These are phyloP conservation scores for Gymnothorax javanicus DNA, from an alignment of 2,797 vertebrate genomes.

Conservation along the genomic window DNA sequence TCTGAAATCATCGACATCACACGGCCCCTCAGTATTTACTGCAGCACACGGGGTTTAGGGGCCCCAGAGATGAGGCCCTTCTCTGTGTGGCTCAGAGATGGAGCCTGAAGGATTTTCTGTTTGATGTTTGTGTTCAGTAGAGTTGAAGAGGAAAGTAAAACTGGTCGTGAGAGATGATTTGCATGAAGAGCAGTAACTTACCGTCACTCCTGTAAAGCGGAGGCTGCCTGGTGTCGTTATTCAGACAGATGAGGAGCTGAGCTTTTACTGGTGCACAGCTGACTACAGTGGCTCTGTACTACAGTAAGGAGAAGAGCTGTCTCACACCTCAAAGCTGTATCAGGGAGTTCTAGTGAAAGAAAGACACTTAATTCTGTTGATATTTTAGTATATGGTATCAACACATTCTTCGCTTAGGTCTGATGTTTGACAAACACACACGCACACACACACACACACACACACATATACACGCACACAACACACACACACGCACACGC, in stretches of 20 bases:
- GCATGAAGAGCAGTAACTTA: background rate
- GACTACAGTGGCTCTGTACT: background rate
- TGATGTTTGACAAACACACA: background rate
- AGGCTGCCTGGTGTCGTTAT: background rate
- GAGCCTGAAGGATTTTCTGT: conserved; percentile 1
- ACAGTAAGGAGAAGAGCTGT: background rate
- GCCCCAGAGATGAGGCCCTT: background rate
- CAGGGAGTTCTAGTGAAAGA: background rate
- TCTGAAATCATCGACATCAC: background rate
- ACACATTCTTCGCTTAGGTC: background rate
- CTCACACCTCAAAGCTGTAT: background rate
- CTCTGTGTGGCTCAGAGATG: background rate
- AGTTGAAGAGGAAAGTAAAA: background rate
- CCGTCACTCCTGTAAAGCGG: background rate
- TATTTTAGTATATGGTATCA: background rate
- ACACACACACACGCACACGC: too few species aligned
- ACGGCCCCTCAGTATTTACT: background rate
- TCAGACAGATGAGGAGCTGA: background rate
- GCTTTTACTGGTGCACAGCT: background rate
- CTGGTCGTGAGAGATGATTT: background rate
- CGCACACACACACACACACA: background rate
- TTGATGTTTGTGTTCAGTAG: conserved; percentile 2
- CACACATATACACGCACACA: too few species aligned
- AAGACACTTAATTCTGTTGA: background rate
- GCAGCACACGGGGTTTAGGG: background rate